A percentile compares a stretch with the other conserved stretches of the same genome.
These are phyloP conservation scores for Onychomys arenicola DNA, from an alignment of 2,797 vertebrate species.

Conservation along the genomic window DNA sequence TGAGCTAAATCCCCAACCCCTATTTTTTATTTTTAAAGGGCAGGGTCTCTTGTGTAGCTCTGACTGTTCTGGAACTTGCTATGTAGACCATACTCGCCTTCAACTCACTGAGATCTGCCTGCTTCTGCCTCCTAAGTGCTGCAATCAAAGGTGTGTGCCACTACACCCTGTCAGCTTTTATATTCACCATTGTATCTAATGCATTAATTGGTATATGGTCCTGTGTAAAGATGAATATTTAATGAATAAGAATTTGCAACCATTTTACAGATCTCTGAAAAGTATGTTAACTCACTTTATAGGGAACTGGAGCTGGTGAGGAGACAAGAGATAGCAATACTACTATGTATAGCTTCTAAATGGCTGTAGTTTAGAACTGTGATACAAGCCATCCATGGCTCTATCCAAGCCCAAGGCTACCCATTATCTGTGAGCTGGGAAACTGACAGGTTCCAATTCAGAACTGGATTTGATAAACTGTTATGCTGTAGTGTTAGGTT, in stretches of 20 bases:
- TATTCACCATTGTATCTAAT: not conserved
- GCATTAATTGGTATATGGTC: constrained; percentile 4
- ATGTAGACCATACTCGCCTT: not conserved
- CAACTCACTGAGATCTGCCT: not conserved
- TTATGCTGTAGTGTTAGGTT: not conserved
- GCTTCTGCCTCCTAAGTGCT: not conserved
- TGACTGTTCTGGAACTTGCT: not conserved
- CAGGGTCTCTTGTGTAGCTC: not conserved
- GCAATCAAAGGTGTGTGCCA: not conserved
- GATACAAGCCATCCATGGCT: not conserved
- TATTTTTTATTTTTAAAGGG: not conserved
- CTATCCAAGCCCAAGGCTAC: not conserved
- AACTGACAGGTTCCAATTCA: not conserved
- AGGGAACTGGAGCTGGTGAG: not conserved
- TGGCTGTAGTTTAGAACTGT: not conserved
- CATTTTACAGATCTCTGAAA: constrained; percentile 26
- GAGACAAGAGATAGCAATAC: not conserved
- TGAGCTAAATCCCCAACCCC: too few species aligned
- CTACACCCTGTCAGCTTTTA: not conserved
- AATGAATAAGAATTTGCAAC: not conserved
- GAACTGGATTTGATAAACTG: not conserved
- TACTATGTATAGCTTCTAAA: not conserved
- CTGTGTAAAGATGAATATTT: not conserved
- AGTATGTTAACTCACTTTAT: not conserved
- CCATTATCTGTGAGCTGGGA: not conserved